These are phyloP conservation scores for Axea sp. DNA, from an alignment of 2,888 invertebrate genomes.

Conservation along the genomic window DNA sequence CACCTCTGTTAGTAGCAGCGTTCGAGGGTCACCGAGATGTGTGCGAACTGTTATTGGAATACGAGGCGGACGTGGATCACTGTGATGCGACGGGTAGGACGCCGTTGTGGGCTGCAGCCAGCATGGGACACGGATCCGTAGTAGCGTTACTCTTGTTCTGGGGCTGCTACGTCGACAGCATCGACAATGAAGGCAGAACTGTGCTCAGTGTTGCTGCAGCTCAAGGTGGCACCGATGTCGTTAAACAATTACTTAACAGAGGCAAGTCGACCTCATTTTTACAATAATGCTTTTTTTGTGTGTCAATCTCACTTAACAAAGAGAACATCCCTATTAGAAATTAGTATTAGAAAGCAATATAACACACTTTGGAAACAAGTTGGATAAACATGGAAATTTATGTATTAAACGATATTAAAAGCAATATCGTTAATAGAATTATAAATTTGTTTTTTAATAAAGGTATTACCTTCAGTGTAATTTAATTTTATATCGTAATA, in stretches of 20 bases:
- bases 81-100: constrained; percentile 91
- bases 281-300: constrained; percentile 10
- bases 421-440: too few relatives aligned
- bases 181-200: constrained; percentile 96
- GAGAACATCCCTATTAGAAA: too few relatives aligned
- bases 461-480: too few relatives aligned
- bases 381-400: too few relatives aligned
- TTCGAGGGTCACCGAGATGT: constrained; percentile 95
- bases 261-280: constrained; percentile 79
- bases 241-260: constrained; percentile 91
- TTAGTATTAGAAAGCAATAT: too few relatives aligned
- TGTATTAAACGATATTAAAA: too few relatives aligned
- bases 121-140: constrained; percentile 93
- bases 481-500: too few relatives aligned
- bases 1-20: constrained; percentile 93
- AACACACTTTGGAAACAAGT: too few relatives aligned
- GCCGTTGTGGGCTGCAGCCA: constrained; percentile 95
- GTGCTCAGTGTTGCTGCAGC: constrained; percentile 92
- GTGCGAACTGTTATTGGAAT: constrained; percentile 89
- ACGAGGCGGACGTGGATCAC: constrained; percentile 94
- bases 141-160: constrained; percentile 93
- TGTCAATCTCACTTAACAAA: too few relatives aligned
- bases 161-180: constrained; percentile 97
- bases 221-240: constrained; percentile 93
- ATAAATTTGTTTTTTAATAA: too few relatives aligned